Evolutionary conservation across 2,797 vertebrate species (phyloP).

Genomic region (Chelon auratus): DNA sequence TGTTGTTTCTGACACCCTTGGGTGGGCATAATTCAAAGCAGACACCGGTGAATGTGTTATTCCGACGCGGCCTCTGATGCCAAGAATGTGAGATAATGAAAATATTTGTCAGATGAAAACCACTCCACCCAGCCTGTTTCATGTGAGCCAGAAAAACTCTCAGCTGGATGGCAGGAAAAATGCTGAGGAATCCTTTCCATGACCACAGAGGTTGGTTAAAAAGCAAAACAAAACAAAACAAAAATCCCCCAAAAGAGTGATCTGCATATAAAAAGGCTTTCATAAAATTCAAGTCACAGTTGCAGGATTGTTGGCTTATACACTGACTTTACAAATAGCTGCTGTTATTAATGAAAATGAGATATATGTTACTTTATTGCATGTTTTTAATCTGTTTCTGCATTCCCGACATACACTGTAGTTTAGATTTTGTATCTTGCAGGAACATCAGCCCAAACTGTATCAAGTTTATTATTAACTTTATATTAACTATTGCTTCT

Average conservation of each 20-base stretch:
- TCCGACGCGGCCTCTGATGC: constrained; percentile 52
- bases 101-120: constrained; percentile 77
- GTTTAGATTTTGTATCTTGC: neutral
- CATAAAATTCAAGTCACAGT: constrained; percentile 45
- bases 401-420: neutral
- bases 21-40: constrained; percentile 74
- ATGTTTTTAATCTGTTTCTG: constrained; percentile 25
- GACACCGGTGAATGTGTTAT: constrained; percentile 53
- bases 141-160: constrained; percentile 57
- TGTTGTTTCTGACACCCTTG: constrained; percentile 68
- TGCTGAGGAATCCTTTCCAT: constrained; percentile 54
- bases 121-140: constrained; percentile 57
- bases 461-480: too few species aligned
- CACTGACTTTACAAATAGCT: constrained; percentile 67
- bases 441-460: too few species aligned
- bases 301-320: constrained; percentile 13
- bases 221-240: neutral
- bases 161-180: constrained; percentile 62
- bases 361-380: constrained; percentile 24
- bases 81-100: constrained; percentile 79
- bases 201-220: constrained; percentile 47
- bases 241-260: neutral
- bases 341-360: constrained; percentile 65
- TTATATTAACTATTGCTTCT: too few species aligned
- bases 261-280: constrained; percentile 49